Evolutionary conservation across 1,140 invertebrate genomes (phyloP).

Genomic region (Aphelenchoides besseyi): DNA sequence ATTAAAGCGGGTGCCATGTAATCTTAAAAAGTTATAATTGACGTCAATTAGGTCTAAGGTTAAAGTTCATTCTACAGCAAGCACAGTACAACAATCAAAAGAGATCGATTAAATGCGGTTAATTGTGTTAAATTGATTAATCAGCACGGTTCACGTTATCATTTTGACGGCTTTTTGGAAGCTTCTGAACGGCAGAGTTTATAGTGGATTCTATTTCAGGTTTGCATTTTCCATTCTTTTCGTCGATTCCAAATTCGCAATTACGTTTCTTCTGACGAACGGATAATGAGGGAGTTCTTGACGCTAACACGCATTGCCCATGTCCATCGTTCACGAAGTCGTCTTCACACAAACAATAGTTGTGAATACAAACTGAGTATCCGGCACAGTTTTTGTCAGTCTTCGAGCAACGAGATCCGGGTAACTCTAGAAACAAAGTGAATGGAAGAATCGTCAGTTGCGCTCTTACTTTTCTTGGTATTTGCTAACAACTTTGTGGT

Average conservation of each 20-base stretch:
- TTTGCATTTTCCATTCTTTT: neutral
- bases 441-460: neutral
- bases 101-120: too few species aligned
- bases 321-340: conserved; percentile 29
- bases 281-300: conserved; percentile 15
- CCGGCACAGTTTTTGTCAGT: conserved; percentile 18
- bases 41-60: too few species aligned
- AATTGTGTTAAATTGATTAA: neutral
- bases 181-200: too few species aligned
- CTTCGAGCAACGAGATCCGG: conserved; percentile 34
- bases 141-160: neutral
- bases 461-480: conserved; percentile 24
- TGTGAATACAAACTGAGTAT: conserved; percentile 31
- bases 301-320: conserved; percentile 18
- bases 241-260: conserved; percentile 25
- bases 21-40: conserved; percentile 10
- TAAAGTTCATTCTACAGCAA: too few species aligned
- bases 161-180: neutral
- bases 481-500: conserved; percentile 36
- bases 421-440: conserved; percentile 32
- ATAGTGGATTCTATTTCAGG: neutral
- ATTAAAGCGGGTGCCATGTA: neutral
- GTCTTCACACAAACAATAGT: conserved; percentile 41
- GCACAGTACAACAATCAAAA: too few species aligned
- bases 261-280: conserved; percentile 18